Evolutionary conservation across 2,888 invertebrate species (phyloP), one percentile per base, ranked within the genome.

Genomic region (Orthosia gracilis): DNA sequence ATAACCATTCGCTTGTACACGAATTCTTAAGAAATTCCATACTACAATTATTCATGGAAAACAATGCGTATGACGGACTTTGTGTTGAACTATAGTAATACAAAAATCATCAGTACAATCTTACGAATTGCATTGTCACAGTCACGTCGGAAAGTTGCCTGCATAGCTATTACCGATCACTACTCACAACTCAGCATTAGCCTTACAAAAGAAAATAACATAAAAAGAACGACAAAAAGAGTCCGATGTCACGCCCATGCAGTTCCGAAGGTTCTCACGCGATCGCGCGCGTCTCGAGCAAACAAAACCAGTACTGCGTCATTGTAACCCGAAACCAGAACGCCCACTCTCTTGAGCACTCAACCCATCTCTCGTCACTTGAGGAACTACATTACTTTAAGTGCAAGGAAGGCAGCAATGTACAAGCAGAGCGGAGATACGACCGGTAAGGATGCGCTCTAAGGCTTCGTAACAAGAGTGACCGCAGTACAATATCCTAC

Each of bases 201-300:
- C 90, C 89, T 89, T 88, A 92, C 92, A 93, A 94, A 93, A 92
- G 90, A 90, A 92, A 86, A 90, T 78, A 86, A 87, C 5, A 78
- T 88, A 90, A 91, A 90, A 90, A 87, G 84, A 76, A 88, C 90
- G 87, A 94, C 89, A 94, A 94, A 95, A 94, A 94, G 91, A 90
- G 90, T 91, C 91, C 93, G 91, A 95, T 95, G 96, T 96, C 96
- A 96, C 96, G 96, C 95, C 95, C 93, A 95, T 95, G 95, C 95
- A 94, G 94, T 94, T 92, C 93, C 89, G 89, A 92, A 92, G 94
- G 93, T 96, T 96, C 96, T 96, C 96, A 96, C 96, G 96, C 93
- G 92, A 92, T 91, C 90, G 89, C 89, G 86, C 82, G 89, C 89
- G 90, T 90, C 92, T 90, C 93, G 91, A 94, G 91, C 94, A 96